Evolutionary conservation across 2,797 vertebrate species (phyloP), one percentile per base, ranked within the genome.

Genomic region (Lepus oiostolus): DNA sequence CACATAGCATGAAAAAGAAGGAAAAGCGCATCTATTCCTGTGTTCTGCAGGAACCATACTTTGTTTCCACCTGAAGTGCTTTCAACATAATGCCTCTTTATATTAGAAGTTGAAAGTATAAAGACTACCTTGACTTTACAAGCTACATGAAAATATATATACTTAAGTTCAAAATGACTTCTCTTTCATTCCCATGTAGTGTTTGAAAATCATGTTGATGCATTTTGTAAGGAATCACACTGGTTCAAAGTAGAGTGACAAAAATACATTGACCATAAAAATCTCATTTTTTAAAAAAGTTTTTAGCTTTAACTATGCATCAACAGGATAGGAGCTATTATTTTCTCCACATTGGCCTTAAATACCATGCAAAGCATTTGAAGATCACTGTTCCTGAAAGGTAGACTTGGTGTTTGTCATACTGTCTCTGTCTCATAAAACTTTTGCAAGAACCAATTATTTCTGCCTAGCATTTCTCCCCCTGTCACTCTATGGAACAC

Each of bases 191-290:
- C 52, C 7, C 32, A 82, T 28, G n/a, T 28, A 75, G 26, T 32
- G 11, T 79, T 84, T 92, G 88, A 75, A 94, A 85, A 81, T 79
- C 74, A 79, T 62, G 30, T 32, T 94, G 89, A 62, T 50, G 13
- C 26, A 22, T 93, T 85, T 71, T 72, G 54, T 82, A 58, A 74
- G 42, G 82, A 87, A 63, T 70, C 88, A 89, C 38, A 65, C 19
- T 83, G 84, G n/a, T 65, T 52, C 65, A 82, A 71, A 82, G 83
- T 7, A 76, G 4, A 80, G 70, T 0, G 3, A 71, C 47, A 71
- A 92, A 96, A 93, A 70, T 42, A 58, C 74, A 28, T 74, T 52
- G 54, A 89, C 84, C 35, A 87, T 26, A 65, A 95, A 88, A 91
- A 67, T 60, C 30, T 72, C 38, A 65, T 63, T 62, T 81, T 84